These are phyloP conservation scores for human DNA, from an alignment of 2,113 vertebrate genomes.

Conservation along the genomic window DNA sequence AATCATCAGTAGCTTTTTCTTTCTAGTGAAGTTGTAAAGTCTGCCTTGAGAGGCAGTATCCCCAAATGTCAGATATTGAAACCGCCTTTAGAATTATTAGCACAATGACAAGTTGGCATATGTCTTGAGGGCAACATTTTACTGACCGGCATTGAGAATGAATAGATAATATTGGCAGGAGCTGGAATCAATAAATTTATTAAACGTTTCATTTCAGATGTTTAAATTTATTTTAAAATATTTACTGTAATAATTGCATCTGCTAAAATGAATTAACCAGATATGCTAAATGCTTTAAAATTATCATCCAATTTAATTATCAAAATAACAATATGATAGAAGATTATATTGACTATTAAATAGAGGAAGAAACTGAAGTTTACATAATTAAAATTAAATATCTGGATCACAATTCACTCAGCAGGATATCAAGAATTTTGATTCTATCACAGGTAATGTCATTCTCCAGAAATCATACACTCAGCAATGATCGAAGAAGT, in stretches of 20 bases:
- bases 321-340: neutral
- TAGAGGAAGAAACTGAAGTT: neutral
- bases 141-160: neutral
- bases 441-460: neutral
- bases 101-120: neutral
- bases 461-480: neutral
- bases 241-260: neutral
- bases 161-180: neutral
- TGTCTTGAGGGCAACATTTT: neutral
- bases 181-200: neutral
- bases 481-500: neutral
- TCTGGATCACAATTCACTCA: neutral
- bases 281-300: neutral
- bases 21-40: neutral
- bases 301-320: neutral
- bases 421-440: neutral
- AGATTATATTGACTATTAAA: neutral
- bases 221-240: slow-evolving; percentile 12
- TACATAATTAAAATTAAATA: neutral
- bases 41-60: neutral
- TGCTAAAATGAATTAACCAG: neutral
- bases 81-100: neutral
- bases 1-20: neutral
- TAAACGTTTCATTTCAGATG: neutral
- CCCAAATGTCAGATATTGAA: neutral